phyloP scores from a whole-genome alignment of 1,140 invertebrate genomes.

The Lepidurus packardi region DNA sequence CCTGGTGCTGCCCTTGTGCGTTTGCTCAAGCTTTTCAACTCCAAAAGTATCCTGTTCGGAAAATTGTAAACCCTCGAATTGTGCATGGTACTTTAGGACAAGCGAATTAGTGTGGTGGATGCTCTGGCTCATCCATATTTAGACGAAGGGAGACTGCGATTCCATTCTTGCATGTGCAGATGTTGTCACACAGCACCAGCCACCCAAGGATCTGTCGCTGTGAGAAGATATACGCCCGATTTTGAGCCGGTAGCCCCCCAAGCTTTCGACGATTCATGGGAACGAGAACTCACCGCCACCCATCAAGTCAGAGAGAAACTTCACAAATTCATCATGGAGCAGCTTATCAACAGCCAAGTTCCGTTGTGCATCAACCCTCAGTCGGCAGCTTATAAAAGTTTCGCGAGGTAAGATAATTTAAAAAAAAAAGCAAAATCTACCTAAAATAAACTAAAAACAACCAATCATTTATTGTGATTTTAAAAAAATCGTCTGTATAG shows the following conservation, averaged over 20 bases:
- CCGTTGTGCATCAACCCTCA: constrained; percentile 98
- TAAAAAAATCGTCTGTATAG: constrained; percentile 48
- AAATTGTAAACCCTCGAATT: constrained; percentile 23
- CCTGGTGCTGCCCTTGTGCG: background rate
- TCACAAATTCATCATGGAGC: constrained; percentile 96
- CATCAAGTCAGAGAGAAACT: constrained; percentile 97
- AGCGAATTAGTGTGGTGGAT: constrained; percentile 79
- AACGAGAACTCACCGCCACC: constrained; percentile 82
- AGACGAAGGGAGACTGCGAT: constrained; percentile 92
- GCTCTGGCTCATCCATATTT: constrained; percentile 94
- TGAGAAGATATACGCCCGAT: constrained; percentile 82
- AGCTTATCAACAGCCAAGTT: constrained; percentile 79
- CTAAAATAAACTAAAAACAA: background rate
- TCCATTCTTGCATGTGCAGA: constrained; percentile 99
- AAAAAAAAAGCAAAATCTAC: too few species aligned
- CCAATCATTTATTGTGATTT: constrained; percentile 27
- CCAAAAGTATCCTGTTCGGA: background rate
- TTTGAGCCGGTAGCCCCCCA: constrained; percentile 85
- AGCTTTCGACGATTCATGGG: constrained; percentile 90
- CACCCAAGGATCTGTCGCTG: constrained; percentile 58
- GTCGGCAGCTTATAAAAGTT: constrained; percentile 97
- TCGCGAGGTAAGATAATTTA: constrained; percentile 58
- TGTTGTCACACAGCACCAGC: constrained; percentile 66
- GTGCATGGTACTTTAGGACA: constrained; percentile 57
- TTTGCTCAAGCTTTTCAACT: background rate